These are phyloP conservation scores for Bombus pyrosoma DNA, from an alignment of 1,140 invertebrate genomes.

Conservation along the genomic window DNA sequence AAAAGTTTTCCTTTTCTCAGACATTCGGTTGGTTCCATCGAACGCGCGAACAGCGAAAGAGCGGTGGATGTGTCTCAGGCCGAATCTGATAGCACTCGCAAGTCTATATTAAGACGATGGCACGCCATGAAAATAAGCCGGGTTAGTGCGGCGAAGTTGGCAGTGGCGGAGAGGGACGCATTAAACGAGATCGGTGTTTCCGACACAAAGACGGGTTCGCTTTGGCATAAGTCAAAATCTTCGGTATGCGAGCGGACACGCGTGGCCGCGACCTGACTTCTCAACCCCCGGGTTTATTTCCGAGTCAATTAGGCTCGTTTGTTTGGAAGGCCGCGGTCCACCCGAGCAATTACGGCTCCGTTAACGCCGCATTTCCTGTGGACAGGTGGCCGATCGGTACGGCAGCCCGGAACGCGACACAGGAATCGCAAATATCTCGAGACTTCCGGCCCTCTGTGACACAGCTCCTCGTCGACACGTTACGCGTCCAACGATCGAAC, in stretches of 20 bases:
- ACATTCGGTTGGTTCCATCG: background rate
- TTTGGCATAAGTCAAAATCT: conserved; percentile 82
- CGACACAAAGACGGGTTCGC: conserved; percentile 80
- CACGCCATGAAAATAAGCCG: conserved; percentile 73
- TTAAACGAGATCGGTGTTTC: conserved; percentile 40
- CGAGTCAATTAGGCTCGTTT: conserved; percentile 82
- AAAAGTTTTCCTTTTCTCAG: background rate
- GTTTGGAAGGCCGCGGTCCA: conserved; percentile 77
- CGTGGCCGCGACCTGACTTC: conserved; percentile 30
- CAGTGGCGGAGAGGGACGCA: conserved; percentile 12
- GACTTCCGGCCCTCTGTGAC: conserved; percentile 18
- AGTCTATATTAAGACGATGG: conserved; percentile 75
- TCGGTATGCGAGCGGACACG: conserved; percentile 72
- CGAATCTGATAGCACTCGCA: conserved; percentile 74
- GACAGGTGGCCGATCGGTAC: conserved; percentile 72
- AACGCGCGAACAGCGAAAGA: conserved; percentile 22
- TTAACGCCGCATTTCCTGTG: conserved; percentile 77
- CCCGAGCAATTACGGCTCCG: conserved; percentile 78
- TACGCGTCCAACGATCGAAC: background rate
- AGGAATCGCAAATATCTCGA: conserved; percentile 35
- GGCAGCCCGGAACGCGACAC: conserved; percentile 46
- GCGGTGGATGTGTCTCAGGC: conserved; percentile 26
- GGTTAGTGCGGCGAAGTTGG: conserved; percentile 58
- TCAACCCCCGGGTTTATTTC: conserved; percentile 77
- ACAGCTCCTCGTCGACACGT: background rate